Conservation (phyloP, 2,888 invertebrate species). For the Drosophila multiciliata region DNA sequence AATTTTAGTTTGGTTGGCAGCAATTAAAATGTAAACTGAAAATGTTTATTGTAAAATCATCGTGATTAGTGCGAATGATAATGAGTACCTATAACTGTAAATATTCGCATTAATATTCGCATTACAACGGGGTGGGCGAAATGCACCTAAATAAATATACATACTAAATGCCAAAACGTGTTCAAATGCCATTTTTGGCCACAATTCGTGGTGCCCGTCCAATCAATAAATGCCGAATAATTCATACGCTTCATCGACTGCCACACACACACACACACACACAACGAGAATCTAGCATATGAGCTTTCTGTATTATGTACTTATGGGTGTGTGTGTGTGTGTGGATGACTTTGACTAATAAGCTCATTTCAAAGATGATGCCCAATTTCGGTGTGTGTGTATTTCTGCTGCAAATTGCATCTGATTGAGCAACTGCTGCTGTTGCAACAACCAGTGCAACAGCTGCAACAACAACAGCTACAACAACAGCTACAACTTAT, state of each 20-base stretch:
- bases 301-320: slow-evolving; percentile 26
- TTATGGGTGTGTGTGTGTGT: slow-evolving; percentile 12
- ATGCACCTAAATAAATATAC: slow-evolving; percentile 24
- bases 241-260: slow-evolving; percentile 43
- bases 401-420: slow-evolving; percentile 62
- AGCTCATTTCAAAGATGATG: slow-evolving; percentile 51
- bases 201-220: slow-evolving; percentile 5
- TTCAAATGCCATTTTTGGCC: slow-evolving; percentile 23
- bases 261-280: slow-evolving; percentile 17
- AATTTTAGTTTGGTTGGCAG: slow-evolving; percentile 16
- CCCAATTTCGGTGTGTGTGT: slow-evolving; percentile 10
- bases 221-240: slow-evolving; percentile 51
- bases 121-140: background rate
- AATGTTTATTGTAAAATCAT: slow-evolving; percentile 16
- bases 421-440: slow-evolving; percentile 65
- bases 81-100: slow-evolving; percentile 15
- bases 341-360: slow-evolving; percentile 28
- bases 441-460: slow-evolving; percentile 7
- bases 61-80: slow-evolving; percentile 20
- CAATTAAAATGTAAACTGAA: slow-evolving; percentile 29
- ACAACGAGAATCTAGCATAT: slow-evolving; percentile 34
- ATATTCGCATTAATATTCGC: slow-evolving; percentile 9
- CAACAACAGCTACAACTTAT: slow-evolving; percentile 23
- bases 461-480: background rate
- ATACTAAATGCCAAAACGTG: slow-evolving; percentile 34